phyloP scores from a whole-genome alignment of 2,888 invertebrate genomes.

The Pseudoips prasinana region DNA sequence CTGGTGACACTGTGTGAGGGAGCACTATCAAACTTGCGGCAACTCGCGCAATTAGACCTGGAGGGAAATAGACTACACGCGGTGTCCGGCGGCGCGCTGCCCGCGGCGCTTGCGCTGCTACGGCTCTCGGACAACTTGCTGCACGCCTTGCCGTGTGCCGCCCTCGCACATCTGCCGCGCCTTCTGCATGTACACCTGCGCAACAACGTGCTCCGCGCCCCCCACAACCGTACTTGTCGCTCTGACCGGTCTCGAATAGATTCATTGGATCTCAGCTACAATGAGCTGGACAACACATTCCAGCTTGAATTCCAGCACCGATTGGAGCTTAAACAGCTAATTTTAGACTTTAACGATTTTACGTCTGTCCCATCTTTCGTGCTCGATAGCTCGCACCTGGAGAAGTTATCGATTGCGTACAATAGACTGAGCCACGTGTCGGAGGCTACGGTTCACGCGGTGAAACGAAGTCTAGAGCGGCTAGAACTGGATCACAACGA shows the following conservation, averaged over 20 bases:
- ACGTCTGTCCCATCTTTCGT: constrained; percentile 83
- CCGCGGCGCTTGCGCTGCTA: constrained; percentile 82
- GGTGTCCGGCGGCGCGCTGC: constrained; percentile 81
- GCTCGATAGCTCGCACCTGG: constrained; percentile 84
- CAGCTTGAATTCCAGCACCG: constrained; percentile 84
- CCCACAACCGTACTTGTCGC: constrained; percentile 39
- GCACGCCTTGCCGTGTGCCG: constrained; percentile 80
- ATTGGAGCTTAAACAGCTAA: constrained; percentile 86
- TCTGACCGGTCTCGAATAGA: constrained; percentile 83
- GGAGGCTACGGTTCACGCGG: constrained; percentile 84
- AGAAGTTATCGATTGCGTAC: constrained; percentile 88
- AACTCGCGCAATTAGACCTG: constrained; percentile 81
- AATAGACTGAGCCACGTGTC: constrained; percentile 86
- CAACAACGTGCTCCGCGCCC: constrained; percentile 48
- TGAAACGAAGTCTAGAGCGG: constrained; percentile 86
- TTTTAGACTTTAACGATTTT: constrained; percentile 89
- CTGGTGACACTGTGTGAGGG: constrained; percentile 70
- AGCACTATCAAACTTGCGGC: constrained; percentile 84
- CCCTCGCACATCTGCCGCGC: constrained; percentile 77
- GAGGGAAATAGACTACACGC: constrained; percentile 86
- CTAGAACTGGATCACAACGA: constrained; percentile 90
- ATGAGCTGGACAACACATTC: constrained; percentile 85
- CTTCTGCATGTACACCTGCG: constrained; percentile 85
- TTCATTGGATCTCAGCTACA: constrained; percentile 90
- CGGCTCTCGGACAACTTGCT: constrained; percentile 86